phyloP scores from a whole-genome alignment of 2,888 invertebrate species.

The Pyralis farinalis region DNA sequence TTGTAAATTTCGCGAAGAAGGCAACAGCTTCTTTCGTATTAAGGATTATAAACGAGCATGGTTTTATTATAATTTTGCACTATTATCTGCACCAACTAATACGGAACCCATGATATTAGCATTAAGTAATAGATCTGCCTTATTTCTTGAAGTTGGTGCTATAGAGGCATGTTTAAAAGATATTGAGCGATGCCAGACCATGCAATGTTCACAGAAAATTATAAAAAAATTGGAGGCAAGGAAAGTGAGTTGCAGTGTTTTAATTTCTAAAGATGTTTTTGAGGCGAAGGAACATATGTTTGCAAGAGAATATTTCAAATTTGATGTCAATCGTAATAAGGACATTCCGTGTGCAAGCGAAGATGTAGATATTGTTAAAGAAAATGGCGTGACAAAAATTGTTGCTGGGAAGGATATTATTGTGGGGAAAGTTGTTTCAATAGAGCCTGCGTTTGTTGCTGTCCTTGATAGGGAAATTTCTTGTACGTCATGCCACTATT shows the following conservation, averaged over 20 bases:
- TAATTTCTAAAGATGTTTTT: not conserved
- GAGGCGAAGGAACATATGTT: not conserved
- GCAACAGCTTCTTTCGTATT: conserved; percentile 20
- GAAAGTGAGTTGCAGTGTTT: conserved; percentile 9
- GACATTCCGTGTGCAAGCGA: conserved; percentile 24
- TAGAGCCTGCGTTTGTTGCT: conserved; percentile 27
- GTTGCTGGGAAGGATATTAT: conserved; percentile 26
- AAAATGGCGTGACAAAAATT: conserved; percentile 20
- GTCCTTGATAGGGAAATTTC: conserved; percentile 7
- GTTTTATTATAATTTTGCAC: conserved; percentile 2
- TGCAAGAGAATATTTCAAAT: conserved; percentile 13
- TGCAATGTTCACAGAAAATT: conserved; percentile 28
- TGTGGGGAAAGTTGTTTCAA: conserved; percentile 28
- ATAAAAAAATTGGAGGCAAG: conserved; percentile 22
- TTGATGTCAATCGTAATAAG: conserved; percentile 13
- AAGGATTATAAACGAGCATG: conserved; percentile 29
- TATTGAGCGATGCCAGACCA: conserved; percentile 25
- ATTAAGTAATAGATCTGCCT: conserved; percentile 31
- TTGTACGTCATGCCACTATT: conserved; percentile 25
- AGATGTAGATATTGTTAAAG: conserved; percentile 20
- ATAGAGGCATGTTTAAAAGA: conserved; percentile 25
- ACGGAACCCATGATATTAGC: conserved; percentile 26
- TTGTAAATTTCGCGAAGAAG: conserved; percentile 19
- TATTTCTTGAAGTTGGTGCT: conserved; percentile 17
- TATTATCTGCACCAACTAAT: conserved; percentile 23